Evolutionary conservation across 2,888 invertebrate species (phyloP).

Genomic region (Diaprepes abbreviatus): DNA sequence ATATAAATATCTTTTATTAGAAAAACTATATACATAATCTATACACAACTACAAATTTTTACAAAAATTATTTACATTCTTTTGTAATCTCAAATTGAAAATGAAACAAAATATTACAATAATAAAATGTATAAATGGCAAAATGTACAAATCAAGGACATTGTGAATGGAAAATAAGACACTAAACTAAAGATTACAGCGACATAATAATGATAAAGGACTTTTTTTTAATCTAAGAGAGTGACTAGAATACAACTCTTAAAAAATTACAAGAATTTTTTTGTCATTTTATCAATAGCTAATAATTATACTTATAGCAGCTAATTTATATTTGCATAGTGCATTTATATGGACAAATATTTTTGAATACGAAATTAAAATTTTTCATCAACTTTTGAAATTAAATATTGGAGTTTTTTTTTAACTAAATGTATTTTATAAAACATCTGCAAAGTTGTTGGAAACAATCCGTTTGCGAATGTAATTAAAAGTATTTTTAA

Average conservation of each 20-base stretch:
- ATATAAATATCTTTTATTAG: slow-evolving; percentile 45
- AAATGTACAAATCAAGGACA: slow-evolving; percentile 1
- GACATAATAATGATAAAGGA: slow-evolving; percentile 15
- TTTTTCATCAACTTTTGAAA: too few relatives aligned
- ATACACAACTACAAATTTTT: slow-evolving; percentile 16
- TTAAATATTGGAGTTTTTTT: too few relatives aligned
- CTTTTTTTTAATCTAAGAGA: slow-evolving; percentile 21
- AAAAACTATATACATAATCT: slow-evolving; percentile 45
- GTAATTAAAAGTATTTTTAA: too few relatives aligned
- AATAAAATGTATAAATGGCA: slow-evolving; percentile 24
- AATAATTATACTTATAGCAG: too few relatives aligned
- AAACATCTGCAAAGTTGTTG: too few relatives aligned
- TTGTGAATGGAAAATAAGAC: background rate
- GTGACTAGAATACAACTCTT: slow-evolving; percentile 46
- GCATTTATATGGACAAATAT: too few relatives aligned
- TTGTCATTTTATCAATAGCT: too few relatives aligned
- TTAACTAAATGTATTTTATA: too few relatives aligned
- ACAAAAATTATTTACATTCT: slow-evolving; percentile 31
- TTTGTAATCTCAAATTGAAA: slow-evolving; percentile 29
- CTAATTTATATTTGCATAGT: too few relatives aligned
- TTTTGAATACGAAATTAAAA: too few relatives aligned
- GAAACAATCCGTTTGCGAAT: too few relatives aligned
- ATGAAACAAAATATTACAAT: slow-evolving; percentile 23
- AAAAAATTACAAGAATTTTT: background rate
- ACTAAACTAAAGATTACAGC: slow-evolving; percentile 41